Percentiles rank a stretch among this genome's conserved stretches.
Conservation (phyloP, 1,140 invertebrate species). For the Cotesia typhae region DNA sequence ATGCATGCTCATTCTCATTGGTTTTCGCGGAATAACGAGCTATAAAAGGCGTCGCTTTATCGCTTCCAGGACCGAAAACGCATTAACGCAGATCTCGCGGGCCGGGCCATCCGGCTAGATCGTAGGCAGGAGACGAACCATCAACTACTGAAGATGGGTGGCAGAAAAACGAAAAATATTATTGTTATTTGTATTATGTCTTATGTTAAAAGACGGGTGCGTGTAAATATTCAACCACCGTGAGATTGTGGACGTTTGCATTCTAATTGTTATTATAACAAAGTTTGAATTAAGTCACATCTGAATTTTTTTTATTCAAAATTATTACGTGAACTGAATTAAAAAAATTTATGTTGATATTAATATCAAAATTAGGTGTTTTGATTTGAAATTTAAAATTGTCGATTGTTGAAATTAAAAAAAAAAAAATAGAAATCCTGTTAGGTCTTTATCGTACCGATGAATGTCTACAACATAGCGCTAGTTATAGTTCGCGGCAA, state of each 20-base stretch:
- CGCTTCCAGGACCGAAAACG: constrained; percentile 45
- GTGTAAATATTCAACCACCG: too few relatives aligned
- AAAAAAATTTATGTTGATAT: too few relatives aligned
- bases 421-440: too few relatives aligned
- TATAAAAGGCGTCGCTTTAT: constrained; percentile 50
- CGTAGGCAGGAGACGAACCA: not conserved
- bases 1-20: constrained; percentile 45
- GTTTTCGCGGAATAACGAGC: constrained; percentile 49
- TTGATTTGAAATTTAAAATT: too few relatives aligned
- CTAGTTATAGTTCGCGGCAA: constrained; percentile 2
- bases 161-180: constrained; percentile 11
- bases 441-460: constrained; percentile 26
- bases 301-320: too few relatives aligned
- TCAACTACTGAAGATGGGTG: constrained; percentile 11
- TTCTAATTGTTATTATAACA: constrained; percentile 47
- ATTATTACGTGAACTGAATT: not conserved
- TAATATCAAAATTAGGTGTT: too few relatives aligned
- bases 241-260: constrained; percentile 40
- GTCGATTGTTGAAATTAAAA: too few relatives aligned
- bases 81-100: constrained; percentile 39
- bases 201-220: too few relatives aligned
- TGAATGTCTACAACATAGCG: constrained; percentile 50
- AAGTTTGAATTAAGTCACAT: too few relatives aligned
- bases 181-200: not conserved
- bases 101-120: constrained; percentile 18